Evolutionary conservation across 2,113 vertebrate genomes (phyloP).

Genomic region (Garra rufa): DNA sequence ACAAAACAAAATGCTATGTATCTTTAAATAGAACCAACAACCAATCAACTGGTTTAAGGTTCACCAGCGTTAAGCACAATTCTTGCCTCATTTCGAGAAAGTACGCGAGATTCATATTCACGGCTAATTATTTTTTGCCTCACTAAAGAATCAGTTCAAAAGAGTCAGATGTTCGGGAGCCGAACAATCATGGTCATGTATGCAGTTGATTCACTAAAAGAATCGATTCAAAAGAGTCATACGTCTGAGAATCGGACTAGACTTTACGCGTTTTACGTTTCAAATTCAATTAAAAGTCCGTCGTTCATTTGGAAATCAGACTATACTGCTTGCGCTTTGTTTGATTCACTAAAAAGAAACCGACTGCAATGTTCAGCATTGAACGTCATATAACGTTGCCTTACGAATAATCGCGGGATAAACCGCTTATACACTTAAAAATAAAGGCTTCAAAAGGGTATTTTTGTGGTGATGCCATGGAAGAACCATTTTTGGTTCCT

Average conservation of each 20-base stretch:
- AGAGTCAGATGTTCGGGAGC: not conserved
- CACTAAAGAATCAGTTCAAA: slow-evolving; percentile 8
- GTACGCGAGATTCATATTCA: not conserved
- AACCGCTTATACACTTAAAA: too few relatives aligned
- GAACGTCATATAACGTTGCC: not conserved
- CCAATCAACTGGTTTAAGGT: not conserved
- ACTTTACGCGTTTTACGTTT: not conserved
- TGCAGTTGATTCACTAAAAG: not conserved
- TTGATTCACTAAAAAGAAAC: not conserved
- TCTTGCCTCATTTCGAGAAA: not conserved
- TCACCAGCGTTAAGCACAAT: not conserved
- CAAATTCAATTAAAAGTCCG: not conserved
- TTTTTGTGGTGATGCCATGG: too few relatives aligned
- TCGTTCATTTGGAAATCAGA: not conserved
- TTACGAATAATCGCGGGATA: not conserved
- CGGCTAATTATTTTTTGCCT: not conserved
- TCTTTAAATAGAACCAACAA: not conserved
- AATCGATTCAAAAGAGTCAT: not conserved
- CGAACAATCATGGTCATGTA: not conserved
- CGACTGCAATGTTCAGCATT: not conserved
- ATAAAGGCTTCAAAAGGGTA: too few relatives aligned
- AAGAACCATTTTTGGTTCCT: too few relatives aligned
- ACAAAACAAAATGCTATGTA: not conserved
- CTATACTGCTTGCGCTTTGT: not conserved
- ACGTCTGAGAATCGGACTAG: not conserved